A percentile compares a stretch with the other conserved stretches of the same genome.
phyloP scores from a whole-genome alignment of 2,888 invertebrate genomes.

The Folsomia manolachei region DNA sequence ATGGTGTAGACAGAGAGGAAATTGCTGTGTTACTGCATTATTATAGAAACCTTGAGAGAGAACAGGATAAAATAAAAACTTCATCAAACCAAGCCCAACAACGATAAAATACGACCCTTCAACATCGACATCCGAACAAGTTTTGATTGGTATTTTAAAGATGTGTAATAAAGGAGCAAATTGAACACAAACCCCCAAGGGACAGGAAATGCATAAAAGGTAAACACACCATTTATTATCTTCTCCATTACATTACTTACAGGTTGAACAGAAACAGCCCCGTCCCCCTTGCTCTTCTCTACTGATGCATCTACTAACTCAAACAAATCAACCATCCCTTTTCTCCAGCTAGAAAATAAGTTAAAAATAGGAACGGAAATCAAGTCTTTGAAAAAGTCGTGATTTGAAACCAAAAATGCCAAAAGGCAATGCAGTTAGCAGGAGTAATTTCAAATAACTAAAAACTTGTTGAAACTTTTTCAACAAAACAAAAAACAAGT shows the following conservation, averaged over 20 bases:
- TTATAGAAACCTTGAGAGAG: too few relatives aligned
- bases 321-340: background rate
- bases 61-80: background rate
- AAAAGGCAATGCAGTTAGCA: background rate
- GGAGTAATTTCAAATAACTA: background rate
- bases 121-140: background rate
- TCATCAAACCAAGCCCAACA: background rate
- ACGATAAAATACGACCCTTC: background rate
- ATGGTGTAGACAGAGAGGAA: too few relatives aligned
- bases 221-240: slow-evolving; percentile 10
- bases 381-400: slow-evolving; percentile 7
- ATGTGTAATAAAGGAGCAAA: slow-evolving; percentile 20
- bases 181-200: slow-evolving; percentile 12
- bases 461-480: background rate
- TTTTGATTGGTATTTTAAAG: slow-evolving; percentile 17
- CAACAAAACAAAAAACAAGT: background rate
- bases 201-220: slow-evolving; percentile 19
- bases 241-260: background rate
- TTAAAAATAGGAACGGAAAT: slow-evolving; percentile 11
- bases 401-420: slow-evolving; percentile 1
- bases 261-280: background rate
- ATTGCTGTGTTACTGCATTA: too few relatives aligned
- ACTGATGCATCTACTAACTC: too few relatives aligned
- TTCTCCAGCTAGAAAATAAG: background rate
- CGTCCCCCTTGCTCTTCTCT: background rate